Evolutionary conservation across 2,113 vertebrate species (phyloP).

Genomic region (Tiliqua scincoides): DNA sequence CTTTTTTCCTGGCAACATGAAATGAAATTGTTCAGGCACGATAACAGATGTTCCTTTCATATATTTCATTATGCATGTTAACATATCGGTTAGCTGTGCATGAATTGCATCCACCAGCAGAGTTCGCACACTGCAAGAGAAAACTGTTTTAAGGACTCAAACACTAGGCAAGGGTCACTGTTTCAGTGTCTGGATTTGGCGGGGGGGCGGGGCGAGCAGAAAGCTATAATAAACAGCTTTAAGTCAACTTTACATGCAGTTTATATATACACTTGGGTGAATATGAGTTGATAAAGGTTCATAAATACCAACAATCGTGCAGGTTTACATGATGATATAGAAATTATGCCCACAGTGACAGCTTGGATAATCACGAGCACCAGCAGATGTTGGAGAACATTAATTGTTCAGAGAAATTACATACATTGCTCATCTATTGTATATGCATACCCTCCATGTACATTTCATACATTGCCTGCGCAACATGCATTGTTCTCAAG

Average conservation of each 20-base stretch:
- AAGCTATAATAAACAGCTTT: background rate
- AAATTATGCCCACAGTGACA: background rate
- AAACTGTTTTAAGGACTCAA: conserved; percentile 11
- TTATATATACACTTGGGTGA: no score
- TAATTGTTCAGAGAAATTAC: background rate
- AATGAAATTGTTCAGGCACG: conserved; percentile 90
- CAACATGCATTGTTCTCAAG: background rate
- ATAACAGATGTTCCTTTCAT: conserved; percentile 85
- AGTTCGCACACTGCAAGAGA: conserved; percentile 78
- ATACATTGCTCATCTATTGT: no score
- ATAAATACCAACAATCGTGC: background rate
- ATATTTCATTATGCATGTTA: conserved; percentile 84
- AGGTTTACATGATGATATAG: background rate
- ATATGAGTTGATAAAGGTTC: background rate
- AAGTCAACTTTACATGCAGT: accelerated
- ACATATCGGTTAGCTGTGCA: conserved; percentile 89
- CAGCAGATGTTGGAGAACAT: background rate
- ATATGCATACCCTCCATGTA: background rate
- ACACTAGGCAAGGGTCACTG: background rate
- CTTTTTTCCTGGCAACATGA: conserved; percentile 84
- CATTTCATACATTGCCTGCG: background rate
- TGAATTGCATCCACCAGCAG: conserved; percentile 82
- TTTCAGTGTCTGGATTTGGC: background rate
- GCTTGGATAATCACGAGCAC: background rate
- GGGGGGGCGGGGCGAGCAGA: background rate